phyloP scores from a whole-genome alignment of 2,113 vertebrate genomes.

The Corydoras sp. region DNA sequence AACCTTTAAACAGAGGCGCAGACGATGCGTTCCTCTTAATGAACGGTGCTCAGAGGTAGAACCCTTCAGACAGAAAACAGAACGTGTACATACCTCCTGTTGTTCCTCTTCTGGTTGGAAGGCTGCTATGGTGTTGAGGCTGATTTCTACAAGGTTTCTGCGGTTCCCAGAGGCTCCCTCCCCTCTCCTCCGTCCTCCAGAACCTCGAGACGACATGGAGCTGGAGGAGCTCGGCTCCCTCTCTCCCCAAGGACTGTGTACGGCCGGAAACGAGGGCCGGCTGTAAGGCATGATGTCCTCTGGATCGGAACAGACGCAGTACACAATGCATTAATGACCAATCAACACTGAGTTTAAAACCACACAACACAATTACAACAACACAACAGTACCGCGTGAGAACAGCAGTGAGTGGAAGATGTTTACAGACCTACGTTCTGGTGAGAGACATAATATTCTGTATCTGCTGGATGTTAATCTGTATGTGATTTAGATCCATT shows the following conservation, averaged over 20 bases:
- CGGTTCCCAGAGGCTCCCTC: constrained; percentile 72
- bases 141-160: constrained; percentile 78
- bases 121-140: constrained; percentile 81
- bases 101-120: constrained; percentile 89
- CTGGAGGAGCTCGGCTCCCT: constrained; percentile 93
- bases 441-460: no score
- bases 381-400: no score
- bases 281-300: constrained; percentile 95
- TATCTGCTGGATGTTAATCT: no score
- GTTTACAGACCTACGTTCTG: no score
- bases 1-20: no score
- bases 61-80: no score
- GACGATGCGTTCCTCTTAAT: no score
- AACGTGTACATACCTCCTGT: constrained; percentile 71
- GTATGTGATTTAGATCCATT: no score
- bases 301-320: constrained; percentile 51
- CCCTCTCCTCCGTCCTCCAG: constrained; percentile 83
- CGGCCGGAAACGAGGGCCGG: constrained; percentile 90
- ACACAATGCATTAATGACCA: neutral
- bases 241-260: constrained; percentile 77
- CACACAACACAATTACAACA: no score
- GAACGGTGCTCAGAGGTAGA: no score
- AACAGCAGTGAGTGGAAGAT: no score
- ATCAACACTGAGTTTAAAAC: no score
- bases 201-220: constrained; percentile 95